phyloP scores from a whole-genome alignment of 2,797 vertebrate species.

The Melopsittacus undulatus region DNA sequence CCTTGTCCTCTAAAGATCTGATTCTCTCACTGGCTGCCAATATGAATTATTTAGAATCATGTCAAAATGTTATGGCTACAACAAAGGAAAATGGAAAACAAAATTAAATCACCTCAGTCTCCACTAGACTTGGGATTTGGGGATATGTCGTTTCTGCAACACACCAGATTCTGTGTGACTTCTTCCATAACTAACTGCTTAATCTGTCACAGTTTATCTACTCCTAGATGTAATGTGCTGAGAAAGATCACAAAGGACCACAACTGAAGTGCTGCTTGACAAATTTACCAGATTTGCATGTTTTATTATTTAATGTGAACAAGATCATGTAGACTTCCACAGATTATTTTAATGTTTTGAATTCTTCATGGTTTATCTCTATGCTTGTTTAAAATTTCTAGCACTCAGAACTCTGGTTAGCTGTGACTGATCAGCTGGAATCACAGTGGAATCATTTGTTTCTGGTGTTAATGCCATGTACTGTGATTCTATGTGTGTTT shows the following conservation, averaged over 20 bases:
- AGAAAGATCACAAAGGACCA: background rate
- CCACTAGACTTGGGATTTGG: background rate
- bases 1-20: background rate
- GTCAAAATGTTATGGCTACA: background rate
- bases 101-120: background rate
- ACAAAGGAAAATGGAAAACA: background rate
- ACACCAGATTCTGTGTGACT: background rate
- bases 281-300: background rate
- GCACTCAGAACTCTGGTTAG: background rate
- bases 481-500: background rate
- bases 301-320: background rate
- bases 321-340: background rate
- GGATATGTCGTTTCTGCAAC: background rate
- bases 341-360: background rate
- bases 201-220: background rate
- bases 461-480: background rate
- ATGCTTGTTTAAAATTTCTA: background rate
- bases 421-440: background rate
- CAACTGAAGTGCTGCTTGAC: background rate
- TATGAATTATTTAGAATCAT: background rate
- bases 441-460: background rate
- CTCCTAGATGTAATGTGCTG: background rate
- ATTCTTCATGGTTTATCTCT: background rate
- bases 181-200: background rate
- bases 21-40: background rate